Base-by-base conservation (phyloP, 2,888 invertebrate species). In the Luperina testacea region DNA sequence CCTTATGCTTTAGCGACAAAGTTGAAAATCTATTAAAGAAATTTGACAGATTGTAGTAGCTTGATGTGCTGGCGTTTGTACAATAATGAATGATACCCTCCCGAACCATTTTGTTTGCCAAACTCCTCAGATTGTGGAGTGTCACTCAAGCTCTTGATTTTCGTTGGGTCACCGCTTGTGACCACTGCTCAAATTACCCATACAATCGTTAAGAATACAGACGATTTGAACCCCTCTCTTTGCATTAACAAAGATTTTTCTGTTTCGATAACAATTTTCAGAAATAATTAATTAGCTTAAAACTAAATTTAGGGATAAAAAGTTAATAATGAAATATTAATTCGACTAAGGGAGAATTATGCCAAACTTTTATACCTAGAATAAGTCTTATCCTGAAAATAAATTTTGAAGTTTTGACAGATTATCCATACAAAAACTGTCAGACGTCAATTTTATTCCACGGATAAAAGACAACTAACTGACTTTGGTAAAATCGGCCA, bases 141-240 rank as follows among this genome's bases (percentile, higher is more conserved):
- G 63, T 75, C 79, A 69, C 61, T 71, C 57, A 59, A 20, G 69
- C 74, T 69, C 75, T 61, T 81, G 61, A 51, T 76, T 78, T 72
- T 78, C 77, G 72, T 59, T 79, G 81, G 82, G 83, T 85, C 78
- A 82, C 57, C 63, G 74, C 59, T 74, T 70, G 48, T 86, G 84
- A 81, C 88, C 87, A 83, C 71, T 69, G 81, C 81, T 80, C 57
- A 73, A 84, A 83, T 81, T 69, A 69, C 42, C 68, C 72, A 61
- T 72, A 61, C 51, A 74, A 81, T 72, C 72, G 9, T 85, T 81
- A 51, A 72, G 72, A 61, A 57, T 72, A 53, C 72, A 72, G 51
- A 59, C 51, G 42, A 78, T 70, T 85, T 38, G 27, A 32, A 1
- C 0, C 64, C 77, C 65, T 38, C n/a, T 61, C 69, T 65, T 38